These are phyloP conservation scores for Campoletis raptor DNA, from an alignment of 2,888 invertebrate species.

Conservation along the genomic window DNA sequence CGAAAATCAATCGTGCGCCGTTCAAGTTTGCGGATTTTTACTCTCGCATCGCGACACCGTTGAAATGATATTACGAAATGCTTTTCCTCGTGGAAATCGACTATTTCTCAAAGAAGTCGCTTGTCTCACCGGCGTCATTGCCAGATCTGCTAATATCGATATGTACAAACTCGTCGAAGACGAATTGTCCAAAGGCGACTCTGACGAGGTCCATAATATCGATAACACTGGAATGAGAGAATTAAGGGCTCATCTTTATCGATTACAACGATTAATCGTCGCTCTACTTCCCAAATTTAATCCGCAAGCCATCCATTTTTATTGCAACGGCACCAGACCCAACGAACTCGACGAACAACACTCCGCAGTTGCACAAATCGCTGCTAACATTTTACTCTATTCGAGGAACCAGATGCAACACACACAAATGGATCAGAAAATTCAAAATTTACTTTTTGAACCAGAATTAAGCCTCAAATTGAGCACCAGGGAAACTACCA, in stretches of 20 bases:
- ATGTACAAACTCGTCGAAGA: slow-evolving; percentile 83
- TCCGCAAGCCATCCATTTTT: slow-evolving; percentile 75
- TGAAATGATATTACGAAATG: slow-evolving; percentile 91
- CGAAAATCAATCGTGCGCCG: slow-evolving; percentile 92
- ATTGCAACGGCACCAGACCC: slow-evolving; percentile 68
- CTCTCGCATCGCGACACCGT: slow-evolving; percentile 93
- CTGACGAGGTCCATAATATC: slow-evolving; percentile 73
- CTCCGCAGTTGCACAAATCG: slow-evolving; percentile 86
- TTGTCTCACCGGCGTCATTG: slow-evolving; percentile 91
- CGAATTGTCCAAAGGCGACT: slow-evolving; percentile 75
- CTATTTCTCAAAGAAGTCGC: slow-evolving; percentile 91
- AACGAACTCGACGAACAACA: slow-evolving; percentile 76
- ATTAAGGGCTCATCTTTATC: slow-evolving; percentile 87
- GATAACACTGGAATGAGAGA: slow-evolving; percentile 82
- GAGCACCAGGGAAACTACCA: slow-evolving; percentile 75
- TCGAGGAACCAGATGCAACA: slow-evolving; percentile 87
- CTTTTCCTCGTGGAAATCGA: slow-evolving; percentile 88
- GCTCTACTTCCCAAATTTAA: slow-evolving; percentile 91
- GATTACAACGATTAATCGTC: slow-evolving; percentile 91
- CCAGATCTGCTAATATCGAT: slow-evolving; percentile 88
- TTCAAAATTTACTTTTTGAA: slow-evolving; percentile 81
- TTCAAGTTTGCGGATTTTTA: slow-evolving; percentile 93
- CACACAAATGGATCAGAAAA: slow-evolving; percentile 82
- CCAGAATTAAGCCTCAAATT: slow-evolving; percentile 78
- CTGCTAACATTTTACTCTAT: slow-evolving; percentile 90